Evolutionary conservation across 1,140 invertebrate species (phyloP).

Genomic region (Neomicropteryx cornuta): DNA sequence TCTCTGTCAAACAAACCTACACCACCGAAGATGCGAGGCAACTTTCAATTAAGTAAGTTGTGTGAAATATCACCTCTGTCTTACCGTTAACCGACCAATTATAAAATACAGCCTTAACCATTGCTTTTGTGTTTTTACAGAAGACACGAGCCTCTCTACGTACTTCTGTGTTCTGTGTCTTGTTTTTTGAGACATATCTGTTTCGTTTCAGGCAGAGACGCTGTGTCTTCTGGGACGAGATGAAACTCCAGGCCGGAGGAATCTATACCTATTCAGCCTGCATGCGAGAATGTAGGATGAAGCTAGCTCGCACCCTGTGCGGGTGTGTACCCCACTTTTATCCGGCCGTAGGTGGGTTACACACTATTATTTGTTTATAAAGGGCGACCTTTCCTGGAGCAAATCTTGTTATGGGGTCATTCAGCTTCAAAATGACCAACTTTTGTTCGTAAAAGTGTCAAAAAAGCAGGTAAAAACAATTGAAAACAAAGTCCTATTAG

Average conservation of each 20-base stretch:
- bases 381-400: no score
- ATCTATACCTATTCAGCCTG: conserved; percentile 57
- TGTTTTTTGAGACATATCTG: no score
- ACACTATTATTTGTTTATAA: no score
- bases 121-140: no score
- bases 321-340: conserved; percentile 59
- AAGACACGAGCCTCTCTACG: no score
- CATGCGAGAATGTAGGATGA: conserved; percentile 57
- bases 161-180: no score
- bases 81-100: not conserved
- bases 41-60: conserved; percentile 37
- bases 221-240: conserved; percentile 54
- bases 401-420: no score
- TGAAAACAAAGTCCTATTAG: no score
- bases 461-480: no score
- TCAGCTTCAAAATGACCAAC: no score
- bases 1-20: conserved; percentile 59
- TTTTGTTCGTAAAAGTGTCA: no score
- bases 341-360: conserved; percentile 32
- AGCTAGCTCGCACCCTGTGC: conserved; percentile 42
- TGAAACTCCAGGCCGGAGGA: conserved; percentile 41
- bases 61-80: not conserved
- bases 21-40: conserved; percentile 57
- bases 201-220: conserved; percentile 48
- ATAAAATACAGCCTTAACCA: not conserved